Base-by-base conservation (phyloP, 2,113 vertebrate species). In the Epinephelus cyanopodus region DNA sequence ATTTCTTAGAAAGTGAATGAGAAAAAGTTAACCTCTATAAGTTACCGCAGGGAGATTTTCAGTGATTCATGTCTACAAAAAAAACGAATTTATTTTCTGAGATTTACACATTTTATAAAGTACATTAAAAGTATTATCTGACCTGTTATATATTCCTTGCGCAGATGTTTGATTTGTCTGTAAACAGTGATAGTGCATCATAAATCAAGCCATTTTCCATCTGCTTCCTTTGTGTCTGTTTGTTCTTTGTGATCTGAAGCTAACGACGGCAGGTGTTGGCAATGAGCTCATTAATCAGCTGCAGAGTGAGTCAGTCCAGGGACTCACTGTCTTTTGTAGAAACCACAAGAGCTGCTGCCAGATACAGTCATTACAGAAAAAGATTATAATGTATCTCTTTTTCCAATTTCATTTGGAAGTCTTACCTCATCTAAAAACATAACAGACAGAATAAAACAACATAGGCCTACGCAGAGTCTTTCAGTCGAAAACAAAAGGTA, bases 301-400 rank as follows among this genome's bases (percentile, higher is more conserved):
- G 37, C 69, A 70, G 23, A n/a, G 29, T 18, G 61, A 61, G n/a
- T 80, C 39, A 47, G 23, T 47, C 56, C 61, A 63, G 23, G 27
- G 48, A 82, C 68, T 68, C 23, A 0, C 5, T 0, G 3, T 57
- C 14, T 37, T 48, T 25, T 58, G 6, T 17, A 23, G 27, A 19
- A 65, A 29, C 37, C 19, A 48, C 21, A 29, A 25, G 39, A 74
- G 66, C 74, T 68, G 48, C 68, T 86, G 42, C 79, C 37, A 64
- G n/a, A 52, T 66, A 29, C 19, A 54, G 19, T 3, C 21, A 57
- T 64, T 74, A 48, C 23, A 57, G 52, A 6, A 13, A 21, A 73
- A 19, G 15, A n/a, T n/a, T n/a, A 14, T n/a, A 17, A 48, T 33
- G 13, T 29, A 4, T 45, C 4, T 42, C 33, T 37, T 37, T 37